Evolutionary conservation across 2,888 invertebrate species (phyloP).

Genomic region (Drosophila engyochracea): DNA sequence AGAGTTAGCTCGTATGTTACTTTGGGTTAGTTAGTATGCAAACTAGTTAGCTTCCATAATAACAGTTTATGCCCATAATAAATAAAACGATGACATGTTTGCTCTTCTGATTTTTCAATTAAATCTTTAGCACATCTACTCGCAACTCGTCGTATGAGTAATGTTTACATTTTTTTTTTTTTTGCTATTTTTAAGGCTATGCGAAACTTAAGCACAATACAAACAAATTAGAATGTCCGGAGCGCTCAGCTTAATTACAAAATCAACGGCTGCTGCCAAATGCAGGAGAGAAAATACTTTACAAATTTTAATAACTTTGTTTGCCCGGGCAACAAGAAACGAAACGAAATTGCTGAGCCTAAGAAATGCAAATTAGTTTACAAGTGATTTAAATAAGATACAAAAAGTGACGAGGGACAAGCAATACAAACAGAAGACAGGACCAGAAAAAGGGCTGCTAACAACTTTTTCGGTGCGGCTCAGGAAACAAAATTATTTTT

Average conservation of each 20-base stretch:
- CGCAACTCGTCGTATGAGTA: constrained; percentile 30
- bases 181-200: constrained; percentile 21
- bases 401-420: constrained; percentile 72
- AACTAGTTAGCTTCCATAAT: constrained; percentile 57
- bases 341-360: constrained; percentile 55
- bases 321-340: constrained; percentile 50
- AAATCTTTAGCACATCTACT: constrained; percentile 15
- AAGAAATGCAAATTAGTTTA: constrained; percentile 78
- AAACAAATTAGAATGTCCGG: constrained; percentile 29
- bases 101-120: constrained; percentile 38
- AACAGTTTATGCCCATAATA: constrained; percentile 61
- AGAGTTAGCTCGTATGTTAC: constrained; percentile 36
- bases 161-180: background rate
- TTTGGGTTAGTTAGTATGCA: constrained; percentile 47
- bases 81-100: constrained; percentile 47
- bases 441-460: constrained; percentile 38
- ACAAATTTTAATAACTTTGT: constrained; percentile 75
- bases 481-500: constrained; percentile 34
- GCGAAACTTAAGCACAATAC: constrained; percentile 4
- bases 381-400: constrained; percentile 77
- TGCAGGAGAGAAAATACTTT: constrained; percentile 54
- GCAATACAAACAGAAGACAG: constrained; percentile 24
- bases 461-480: constrained; percentile 37
- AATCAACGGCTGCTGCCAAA: constrained; percentile 59
- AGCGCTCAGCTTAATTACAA: constrained; percentile 55